Evolutionary conservation across 2,797 vertebrate species (phyloP).

Genomic region (Hipposideros larvatus): DNA sequence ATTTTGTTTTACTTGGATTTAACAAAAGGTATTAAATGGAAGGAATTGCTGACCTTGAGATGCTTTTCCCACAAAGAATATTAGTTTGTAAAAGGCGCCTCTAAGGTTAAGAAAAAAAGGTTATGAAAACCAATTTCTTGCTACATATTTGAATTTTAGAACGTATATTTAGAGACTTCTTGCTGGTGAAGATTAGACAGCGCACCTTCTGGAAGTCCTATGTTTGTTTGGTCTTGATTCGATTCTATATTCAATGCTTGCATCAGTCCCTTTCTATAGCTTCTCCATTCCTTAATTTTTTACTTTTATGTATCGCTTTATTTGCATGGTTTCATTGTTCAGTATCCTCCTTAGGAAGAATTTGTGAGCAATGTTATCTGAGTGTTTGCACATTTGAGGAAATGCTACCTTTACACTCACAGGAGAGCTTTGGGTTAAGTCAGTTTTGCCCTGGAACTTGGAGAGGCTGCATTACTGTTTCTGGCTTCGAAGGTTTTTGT

Average conservation of each 20-base stretch:
- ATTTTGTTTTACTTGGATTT: neutral
- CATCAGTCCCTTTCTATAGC: neutral
- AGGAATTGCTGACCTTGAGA: neutral
- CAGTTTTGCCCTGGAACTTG: neutral
- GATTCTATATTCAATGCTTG: neutral
- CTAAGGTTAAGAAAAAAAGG: neutral
- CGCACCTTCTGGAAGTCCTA: neutral
- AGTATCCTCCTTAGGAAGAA: neutral
- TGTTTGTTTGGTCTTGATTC: neutral
- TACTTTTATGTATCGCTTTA: neutral
- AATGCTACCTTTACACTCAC: neutral
- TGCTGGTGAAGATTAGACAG: slow-evolving; percentile 4
- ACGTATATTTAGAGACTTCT: neutral
- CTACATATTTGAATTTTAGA: slow-evolving; percentile 14
- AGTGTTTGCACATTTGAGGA: neutral
- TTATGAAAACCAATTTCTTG: slow-evolving; percentile 15
- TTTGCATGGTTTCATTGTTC: neutral
- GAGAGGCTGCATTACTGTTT: neutral
- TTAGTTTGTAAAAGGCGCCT: slow-evolving; percentile 9
- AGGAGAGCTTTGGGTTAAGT: neutral
- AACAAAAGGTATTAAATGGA: neutral
- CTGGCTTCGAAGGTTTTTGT: neutral
- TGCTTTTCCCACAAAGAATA: neutral
- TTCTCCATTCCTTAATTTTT: neutral
- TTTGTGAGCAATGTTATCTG: neutral